phyloP scores from a whole-genome alignment of 1,140 invertebrate genomes.

The Drosophila santomea region DNA sequence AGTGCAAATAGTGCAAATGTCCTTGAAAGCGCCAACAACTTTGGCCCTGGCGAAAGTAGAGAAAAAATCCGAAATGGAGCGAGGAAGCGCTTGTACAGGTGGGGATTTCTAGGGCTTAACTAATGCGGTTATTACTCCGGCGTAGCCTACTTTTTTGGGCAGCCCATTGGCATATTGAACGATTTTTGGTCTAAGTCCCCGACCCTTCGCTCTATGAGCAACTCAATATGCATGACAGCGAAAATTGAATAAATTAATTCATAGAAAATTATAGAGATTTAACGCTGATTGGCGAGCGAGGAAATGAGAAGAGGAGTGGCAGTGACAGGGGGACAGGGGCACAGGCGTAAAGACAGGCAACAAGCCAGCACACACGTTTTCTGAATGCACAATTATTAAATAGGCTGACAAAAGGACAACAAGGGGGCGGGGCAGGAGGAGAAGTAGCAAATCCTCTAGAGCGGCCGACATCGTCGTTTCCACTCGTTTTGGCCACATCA shows the following conservation, averaged over 20 bases:
- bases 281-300: constrained; percentile 44
- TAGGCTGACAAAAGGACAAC: constrained; percentile 68
- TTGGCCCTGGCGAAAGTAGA: constrained; percentile 58
- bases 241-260: constrained; percentile 75
- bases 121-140: constrained; percentile 21
- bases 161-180: not conserved
- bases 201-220: constrained; percentile 27
- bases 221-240: constrained; percentile 50
- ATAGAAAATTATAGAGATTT: constrained; percentile 69
- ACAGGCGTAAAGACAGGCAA: constrained; percentile 15
- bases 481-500: constrained; percentile 56
- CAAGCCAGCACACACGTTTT: constrained; percentile 57
- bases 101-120: constrained; percentile 45
- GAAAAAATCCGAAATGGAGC: not conserved
- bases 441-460: not conserved
- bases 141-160: constrained; percentile 6
- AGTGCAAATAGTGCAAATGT: constrained; percentile 78
- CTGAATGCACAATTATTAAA: constrained; percentile 80
- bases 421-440: constrained; percentile 5
- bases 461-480: constrained; percentile 48
- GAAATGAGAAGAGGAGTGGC: not conserved
- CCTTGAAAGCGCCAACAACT: constrained; percentile 74
- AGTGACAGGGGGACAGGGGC: not conserved
- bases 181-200: constrained; percentile 12
- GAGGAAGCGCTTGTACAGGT: constrained; percentile 50